Conservation (phyloP, 2,888 invertebrate species). For the Hipparchia sbordonii region DNA sequence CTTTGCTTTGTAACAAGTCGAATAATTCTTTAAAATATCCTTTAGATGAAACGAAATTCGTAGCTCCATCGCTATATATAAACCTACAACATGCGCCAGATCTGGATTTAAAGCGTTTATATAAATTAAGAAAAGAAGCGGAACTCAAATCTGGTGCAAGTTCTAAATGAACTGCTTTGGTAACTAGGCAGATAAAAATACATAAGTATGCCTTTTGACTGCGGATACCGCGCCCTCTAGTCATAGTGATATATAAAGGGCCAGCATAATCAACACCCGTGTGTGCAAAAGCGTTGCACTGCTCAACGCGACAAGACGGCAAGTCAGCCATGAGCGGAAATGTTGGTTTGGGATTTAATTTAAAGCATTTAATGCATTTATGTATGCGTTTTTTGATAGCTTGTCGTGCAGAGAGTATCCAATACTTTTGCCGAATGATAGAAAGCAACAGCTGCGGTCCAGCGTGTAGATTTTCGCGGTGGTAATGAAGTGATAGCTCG, state of each 20-base stretch:
- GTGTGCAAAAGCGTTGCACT: constrained; percentile 23
- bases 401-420: constrained; percentile 4
- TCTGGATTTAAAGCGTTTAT: too few relatives aligned
- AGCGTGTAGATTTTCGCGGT: not conserved
- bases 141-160: not conserved
- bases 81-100: too few relatives aligned
- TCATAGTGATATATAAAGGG: too few relatives aligned
- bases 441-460: not conserved
- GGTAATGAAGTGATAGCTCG: not conserved
- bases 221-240: too few relatives aligned
- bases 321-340: constrained; percentile 30
- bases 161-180: not conserved
- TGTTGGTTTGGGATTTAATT: constrained; percentile 18
- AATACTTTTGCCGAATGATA: not conserved
- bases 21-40: too few relatives aligned
- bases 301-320: constrained; percentile 22
- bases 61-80: too few relatives aligned
- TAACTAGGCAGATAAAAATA: too few relatives aligned
- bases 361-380: constrained; percentile 11
- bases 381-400: not conserved
- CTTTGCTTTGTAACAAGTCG: too few relatives aligned
- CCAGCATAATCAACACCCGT: constrained; percentile 29
- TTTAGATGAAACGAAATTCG: too few relatives aligned
- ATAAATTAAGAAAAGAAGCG: not conserved
- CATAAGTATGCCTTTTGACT: too few relatives aligned